Percentiles rank a stretch among this genome's conserved stretches.
Evolutionary conservation across 2,797 vertebrate species (phyloP).

Genomic region (Cacajao melanocephalus): DNA sequence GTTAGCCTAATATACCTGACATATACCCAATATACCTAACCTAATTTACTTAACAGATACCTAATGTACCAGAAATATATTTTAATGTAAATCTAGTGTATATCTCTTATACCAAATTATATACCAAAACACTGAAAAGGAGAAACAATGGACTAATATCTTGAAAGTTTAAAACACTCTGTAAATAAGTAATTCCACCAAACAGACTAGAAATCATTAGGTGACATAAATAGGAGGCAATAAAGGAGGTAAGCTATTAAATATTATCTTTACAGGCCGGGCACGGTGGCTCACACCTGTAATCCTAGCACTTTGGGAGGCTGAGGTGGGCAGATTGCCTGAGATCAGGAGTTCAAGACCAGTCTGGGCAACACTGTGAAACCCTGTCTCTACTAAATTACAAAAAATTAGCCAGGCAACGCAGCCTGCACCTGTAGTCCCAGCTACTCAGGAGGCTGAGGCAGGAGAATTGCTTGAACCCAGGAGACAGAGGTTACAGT

Average conservation of each 20-base stretch:
- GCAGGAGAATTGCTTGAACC: neutral
- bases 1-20: neutral
- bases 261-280: neutral
- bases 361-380: neutral
- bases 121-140: neutral
- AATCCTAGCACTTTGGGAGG: neutral
- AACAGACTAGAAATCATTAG: neutral
- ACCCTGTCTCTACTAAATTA: neutral
- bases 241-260: neutral
- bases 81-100: neutral
- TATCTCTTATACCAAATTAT: neutral
- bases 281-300: neutral
- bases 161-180: conserved; percentile 5
- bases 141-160: neutral
- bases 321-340: neutral
- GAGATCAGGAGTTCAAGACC: neutral
- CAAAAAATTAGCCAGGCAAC: neutral
- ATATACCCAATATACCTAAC: neutral
- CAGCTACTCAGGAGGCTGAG: neutral
- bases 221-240: neutral
- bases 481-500: fast-evolving
- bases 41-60: neutral
- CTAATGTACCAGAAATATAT: neutral
- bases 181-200: neutral
- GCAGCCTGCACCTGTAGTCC: neutral